phyloP scores from a whole-genome alignment of 1,140 invertebrate genomes.

The Drosophila melanica region DNA sequence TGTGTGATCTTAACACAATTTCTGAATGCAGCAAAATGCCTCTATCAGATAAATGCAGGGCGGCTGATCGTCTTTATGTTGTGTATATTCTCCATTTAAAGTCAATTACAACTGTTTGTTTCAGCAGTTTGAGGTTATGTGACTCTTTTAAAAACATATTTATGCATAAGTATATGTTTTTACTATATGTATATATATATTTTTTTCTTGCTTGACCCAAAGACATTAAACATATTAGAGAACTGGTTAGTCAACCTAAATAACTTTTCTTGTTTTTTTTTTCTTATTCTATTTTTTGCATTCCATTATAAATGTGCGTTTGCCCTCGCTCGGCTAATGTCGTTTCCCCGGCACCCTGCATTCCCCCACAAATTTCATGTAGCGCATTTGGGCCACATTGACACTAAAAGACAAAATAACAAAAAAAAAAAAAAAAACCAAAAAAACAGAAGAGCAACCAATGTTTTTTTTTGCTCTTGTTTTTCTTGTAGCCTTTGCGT shows the following conservation, averaged over 20 bases:
- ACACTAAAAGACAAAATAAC: slow-evolving; percentile 12
- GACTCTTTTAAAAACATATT: background rate
- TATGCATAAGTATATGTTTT: background rate
- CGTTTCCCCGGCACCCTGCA: background rate
- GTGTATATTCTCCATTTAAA: too few relatives aligned
- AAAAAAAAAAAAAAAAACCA: background rate
- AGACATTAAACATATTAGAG: slow-evolving; percentile 23
- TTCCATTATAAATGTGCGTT: slow-evolving; percentile 28
- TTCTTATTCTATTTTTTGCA: slow-evolving; percentile 22
- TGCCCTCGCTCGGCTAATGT: background rate
- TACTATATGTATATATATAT: background rate
- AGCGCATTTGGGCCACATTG: slow-evolving; percentile 13
- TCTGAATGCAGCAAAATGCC: slow-evolving; percentile 1
- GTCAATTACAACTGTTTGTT: background rate
- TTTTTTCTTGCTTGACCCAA: slow-evolving; percentile 17
- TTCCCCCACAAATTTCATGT: background rate
- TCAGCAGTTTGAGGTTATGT: background rate
- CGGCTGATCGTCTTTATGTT: too few relatives aligned
- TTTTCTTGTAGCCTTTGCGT: slow-evolving; percentile 30
- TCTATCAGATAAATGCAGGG: slow-evolving; percentile 12
- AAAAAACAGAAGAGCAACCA: slow-evolving; percentile 9
- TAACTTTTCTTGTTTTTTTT: slow-evolving; percentile 1
- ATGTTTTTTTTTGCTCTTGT: slow-evolving; percentile 11
- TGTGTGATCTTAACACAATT: slow-evolving; percentile 11
- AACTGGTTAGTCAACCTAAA: slow-evolving; percentile 10